phyloP scores from a whole-genome alignment of 2,888 invertebrate genomes.

The Morinoia aosen region DNA sequence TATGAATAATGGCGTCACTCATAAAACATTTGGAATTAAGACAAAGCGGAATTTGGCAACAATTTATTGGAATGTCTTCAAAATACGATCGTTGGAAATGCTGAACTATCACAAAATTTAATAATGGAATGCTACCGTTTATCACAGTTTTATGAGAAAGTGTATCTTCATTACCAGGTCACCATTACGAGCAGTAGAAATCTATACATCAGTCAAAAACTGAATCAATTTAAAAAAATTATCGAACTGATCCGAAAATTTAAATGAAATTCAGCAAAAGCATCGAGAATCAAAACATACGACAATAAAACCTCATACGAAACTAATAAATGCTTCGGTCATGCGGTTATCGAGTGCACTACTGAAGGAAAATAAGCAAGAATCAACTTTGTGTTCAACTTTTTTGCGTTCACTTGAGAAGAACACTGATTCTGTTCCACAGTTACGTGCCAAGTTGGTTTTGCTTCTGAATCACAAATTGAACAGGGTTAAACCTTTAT shows the following conservation, averaged over 20 bases:
- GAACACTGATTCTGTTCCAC: neutral
- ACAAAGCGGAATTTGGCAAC: constrained; percentile 36
- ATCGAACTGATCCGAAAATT: constrained; percentile 18
- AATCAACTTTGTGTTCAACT: neutral
- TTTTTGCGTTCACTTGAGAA: neutral
- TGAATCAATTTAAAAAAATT: neutral
- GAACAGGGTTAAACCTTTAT: neutral
- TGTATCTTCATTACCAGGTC: constrained; percentile 36
- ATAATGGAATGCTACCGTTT: constrained; percentile 8
- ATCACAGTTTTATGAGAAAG: constrained; percentile 34
- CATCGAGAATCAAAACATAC: constrained; percentile 23
- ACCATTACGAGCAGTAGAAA: neutral
- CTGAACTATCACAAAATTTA: constrained; percentile 38
- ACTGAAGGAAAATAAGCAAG: constrained; percentile 6
- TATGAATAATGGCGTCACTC: neutral
- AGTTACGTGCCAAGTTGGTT: neutral
- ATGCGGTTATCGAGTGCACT: constrained; percentile 49
- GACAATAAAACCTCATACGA: constrained; percentile 10
- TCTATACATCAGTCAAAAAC: neutral
- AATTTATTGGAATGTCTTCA: constrained; percentile 49
- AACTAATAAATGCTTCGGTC: constrained; percentile 12
- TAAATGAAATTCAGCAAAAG: neutral
- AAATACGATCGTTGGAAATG: constrained; percentile 41
- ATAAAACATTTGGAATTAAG: constrained; percentile 23
- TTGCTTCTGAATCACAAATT: neutral